A percentile compares a stretch with the other conserved stretches of the same genome.
phyloP scores from a whole-genome alignment of 2,888 invertebrate species.

The Ophion ventricosus region DNA sequence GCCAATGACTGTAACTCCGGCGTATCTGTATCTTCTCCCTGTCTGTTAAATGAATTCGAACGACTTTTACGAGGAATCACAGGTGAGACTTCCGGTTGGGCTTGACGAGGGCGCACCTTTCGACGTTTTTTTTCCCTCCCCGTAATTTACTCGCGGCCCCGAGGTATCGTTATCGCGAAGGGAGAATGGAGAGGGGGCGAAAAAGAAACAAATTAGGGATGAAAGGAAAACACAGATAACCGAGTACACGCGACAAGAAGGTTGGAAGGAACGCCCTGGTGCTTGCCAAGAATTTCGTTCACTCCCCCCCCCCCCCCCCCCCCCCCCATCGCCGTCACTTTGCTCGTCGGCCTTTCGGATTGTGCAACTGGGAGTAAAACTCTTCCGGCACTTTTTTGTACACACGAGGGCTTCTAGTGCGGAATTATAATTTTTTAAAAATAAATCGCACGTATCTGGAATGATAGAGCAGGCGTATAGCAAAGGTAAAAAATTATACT shows the following conservation, averaged over 20 bases:
- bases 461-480: no score
- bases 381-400: not conserved
- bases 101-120: conserved; percentile 26
- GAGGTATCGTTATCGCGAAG: conserved; percentile 19
- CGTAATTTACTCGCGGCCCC: conserved; percentile 4
- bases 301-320: not conserved
- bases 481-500: no score
- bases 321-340: no score
- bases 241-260: conserved; percentile 18
- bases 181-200: not conserved
- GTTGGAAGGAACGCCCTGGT: conserved; percentile 5
- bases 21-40: not conserved
- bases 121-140: not conserved
- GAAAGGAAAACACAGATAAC: conserved; percentile 15
- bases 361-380: conserved; percentile 10
- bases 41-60: not conserved
- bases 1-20: not conserved
- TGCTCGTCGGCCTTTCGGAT: not conserved
- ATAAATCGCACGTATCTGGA: no score
- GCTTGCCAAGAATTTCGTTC: conserved; percentile 41
- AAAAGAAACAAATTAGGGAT: not conserved
- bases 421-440: no score
- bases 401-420: no score
- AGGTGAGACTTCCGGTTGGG: conserved; percentile 10
- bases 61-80: conserved; percentile 17